Evolutionary conservation across 2,797 vertebrate genomes (phyloP).

Genomic region (Poliocrania exsul): DNA sequence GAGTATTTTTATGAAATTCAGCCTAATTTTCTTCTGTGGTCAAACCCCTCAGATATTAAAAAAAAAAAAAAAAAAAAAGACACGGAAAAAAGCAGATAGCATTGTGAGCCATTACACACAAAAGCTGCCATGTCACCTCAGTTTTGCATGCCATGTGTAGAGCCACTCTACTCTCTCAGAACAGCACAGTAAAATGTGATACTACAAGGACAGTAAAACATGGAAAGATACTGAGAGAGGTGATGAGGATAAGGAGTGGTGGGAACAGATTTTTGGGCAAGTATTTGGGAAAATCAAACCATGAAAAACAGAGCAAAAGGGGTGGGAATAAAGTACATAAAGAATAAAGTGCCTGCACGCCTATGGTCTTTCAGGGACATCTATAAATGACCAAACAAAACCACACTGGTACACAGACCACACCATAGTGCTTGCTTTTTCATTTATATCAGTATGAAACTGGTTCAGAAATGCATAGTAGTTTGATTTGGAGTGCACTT

Average conservation of each 20-base stretch:
- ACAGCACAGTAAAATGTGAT: background rate
- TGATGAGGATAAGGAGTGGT: fast-evolving
- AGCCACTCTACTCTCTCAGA: background rate
- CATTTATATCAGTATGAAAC: background rate
- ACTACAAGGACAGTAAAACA: background rate
- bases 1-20: background rate
- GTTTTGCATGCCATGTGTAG: background rate
- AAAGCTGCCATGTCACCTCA: fast-evolving
- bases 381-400: background rate
- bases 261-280: background rate
- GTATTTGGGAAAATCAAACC: background rate
- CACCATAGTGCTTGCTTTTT: background rate
- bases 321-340: background rate
- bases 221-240: fast-evolving
- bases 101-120: background rate
- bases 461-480: background rate
- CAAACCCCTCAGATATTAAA: background rate
- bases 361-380: fast-evolving
- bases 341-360: background rate
- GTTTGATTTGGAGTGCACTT: background rate
- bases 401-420: background rate
- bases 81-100: background rate
- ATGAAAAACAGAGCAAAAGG: background rate
- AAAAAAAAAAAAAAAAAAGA: too few species aligned
- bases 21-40: background rate